A percentile compares a stretch with the other conserved stretches of the same genome.
Evolutionary conservation across 2,797 vertebrate species (phyloP).

Genomic region (Poecilia gillii): DNA sequence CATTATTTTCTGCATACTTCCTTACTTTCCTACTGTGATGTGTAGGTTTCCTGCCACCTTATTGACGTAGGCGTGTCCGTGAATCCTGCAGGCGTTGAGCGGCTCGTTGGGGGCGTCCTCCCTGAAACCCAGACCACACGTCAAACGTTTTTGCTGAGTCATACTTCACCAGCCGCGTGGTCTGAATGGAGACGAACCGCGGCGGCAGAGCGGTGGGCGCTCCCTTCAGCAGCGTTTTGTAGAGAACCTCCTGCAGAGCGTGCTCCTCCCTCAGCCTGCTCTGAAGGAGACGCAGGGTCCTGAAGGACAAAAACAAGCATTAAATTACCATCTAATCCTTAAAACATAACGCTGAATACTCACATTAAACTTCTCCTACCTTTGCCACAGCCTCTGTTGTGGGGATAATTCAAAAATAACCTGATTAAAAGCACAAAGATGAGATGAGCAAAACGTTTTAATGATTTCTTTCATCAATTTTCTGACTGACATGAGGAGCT

Average conservation of each 20-base stretch:
- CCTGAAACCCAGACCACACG: slow-evolving; percentile 64
- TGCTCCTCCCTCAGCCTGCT: slow-evolving; percentile 90
- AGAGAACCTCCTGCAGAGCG: slow-evolving; percentile 94
- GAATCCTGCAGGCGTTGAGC: slow-evolving; percentile 91
- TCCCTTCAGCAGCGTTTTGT: slow-evolving; percentile 93
- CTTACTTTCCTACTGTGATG: slow-evolving; percentile 98
- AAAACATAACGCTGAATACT: neutral
- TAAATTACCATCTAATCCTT: neutral
- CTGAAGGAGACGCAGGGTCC: slow-evolving; percentile 90
- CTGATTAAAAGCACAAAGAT: slow-evolving; percentile 74
- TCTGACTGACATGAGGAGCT: neutral
- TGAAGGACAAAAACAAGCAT: slow-evolving; percentile 51
- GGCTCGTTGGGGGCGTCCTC: slow-evolving; percentile 83
- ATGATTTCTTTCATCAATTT: neutral
- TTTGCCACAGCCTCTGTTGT: slow-evolving; percentile 93
- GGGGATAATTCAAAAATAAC: slow-evolving; percentile 93
- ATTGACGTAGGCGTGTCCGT: slow-evolving; percentile 93
- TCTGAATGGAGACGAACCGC: slow-evolving; percentile 54
- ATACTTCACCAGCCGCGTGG: neutral
- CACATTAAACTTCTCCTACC: slow-evolving; percentile 73
- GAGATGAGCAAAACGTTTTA: neutral
- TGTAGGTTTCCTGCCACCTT: slow-evolving; percentile 99
- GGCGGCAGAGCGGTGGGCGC: slow-evolving; percentile 87
- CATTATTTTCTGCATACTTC: neutral
- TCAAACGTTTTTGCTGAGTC: neutral